Conservation (phyloP, 2,113 vertebrate genomes). For the Agapornis roseicollis region DNA sequence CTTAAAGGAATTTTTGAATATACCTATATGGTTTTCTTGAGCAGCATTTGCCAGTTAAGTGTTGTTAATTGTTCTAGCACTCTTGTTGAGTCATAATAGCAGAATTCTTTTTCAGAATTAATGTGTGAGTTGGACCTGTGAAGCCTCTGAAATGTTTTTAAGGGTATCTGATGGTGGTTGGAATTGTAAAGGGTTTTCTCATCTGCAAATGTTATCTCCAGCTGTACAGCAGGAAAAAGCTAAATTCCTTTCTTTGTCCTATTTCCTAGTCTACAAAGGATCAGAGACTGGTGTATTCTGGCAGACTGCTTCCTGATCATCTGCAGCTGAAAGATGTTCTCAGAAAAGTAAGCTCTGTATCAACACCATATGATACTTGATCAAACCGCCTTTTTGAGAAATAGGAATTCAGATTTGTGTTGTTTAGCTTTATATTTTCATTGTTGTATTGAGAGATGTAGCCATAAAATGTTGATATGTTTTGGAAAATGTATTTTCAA, state of each 20-base stretch:
- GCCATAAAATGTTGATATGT: not conserved
- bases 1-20: not conserved
- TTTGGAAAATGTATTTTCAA: not conserved
- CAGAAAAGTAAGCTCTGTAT: constrained; percentile 85
- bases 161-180: not conserved
- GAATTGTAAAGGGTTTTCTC: not conserved
- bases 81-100: not conserved
- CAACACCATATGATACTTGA: not conserved
- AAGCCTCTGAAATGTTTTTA: not conserved
- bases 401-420: not conserved
- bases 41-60: not conserved
- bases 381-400: not conserved
- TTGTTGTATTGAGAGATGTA: not conserved
- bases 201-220: constrained; percentile 37
- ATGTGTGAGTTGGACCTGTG: not conserved
- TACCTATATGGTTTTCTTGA: not conserved
- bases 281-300: constrained; percentile 93
- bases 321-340: constrained; percentile 92
- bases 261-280: constrained; percentile 87
- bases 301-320: constrained; percentile 91
- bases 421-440: not conserved
- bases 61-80: not conserved
- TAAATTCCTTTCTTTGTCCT: constrained; percentile 74
- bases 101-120: not conserved
- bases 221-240: constrained; percentile 57